Percentiles rank a stretch among this genome's conserved stretches.
phyloP scores from a whole-genome alignment of 2,888 invertebrate species.

The Lacanobia oleracea region DNA sequence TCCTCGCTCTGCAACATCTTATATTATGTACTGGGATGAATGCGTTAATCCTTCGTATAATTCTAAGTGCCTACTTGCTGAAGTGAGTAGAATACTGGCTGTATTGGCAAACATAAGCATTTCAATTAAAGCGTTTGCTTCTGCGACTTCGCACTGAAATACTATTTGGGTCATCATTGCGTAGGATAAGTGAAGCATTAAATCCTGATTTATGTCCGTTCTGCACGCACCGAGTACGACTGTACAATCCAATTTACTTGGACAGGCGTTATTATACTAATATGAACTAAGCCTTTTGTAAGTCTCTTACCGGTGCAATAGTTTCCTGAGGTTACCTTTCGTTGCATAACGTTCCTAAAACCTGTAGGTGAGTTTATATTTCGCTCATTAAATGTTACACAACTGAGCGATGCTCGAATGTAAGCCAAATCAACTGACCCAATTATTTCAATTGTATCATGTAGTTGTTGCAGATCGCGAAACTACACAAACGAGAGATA shows the following conservation, averaged over 20 bases:
- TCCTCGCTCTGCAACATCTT: constrained; percentile 8
- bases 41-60: constrained; percentile 18
- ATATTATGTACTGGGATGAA: background rate
- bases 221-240: constrained; percentile 64
- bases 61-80: constrained; percentile 14
- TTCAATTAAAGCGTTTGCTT: constrained; percentile 44
- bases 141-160: constrained; percentile 39
- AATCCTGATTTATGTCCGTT: constrained; percentile 72
- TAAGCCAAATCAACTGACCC: constrained; percentile 37
- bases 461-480: constrained; percentile 29
- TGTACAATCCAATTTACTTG: constrained; percentile 73
- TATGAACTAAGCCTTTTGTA: constrained; percentile 63
- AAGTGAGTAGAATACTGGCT: constrained; percentile 15
- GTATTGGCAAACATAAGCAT: constrained; percentile 47
- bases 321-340: constrained; percentile 49
- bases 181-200: constrained; percentile 69
- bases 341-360: constrained; percentile 31
- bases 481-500: constrained; percentile 27
- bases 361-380: constrained; percentile 17
- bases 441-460: constrained; percentile 51
- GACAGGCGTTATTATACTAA: constrained; percentile 60
- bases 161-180: constrained; percentile 67
- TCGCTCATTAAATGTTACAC: constrained; percentile 41
- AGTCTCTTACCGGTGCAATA: constrained; percentile 56
- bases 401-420: constrained; percentile 32